Percentiles rank a stretch among this genome's conserved stretches.
phyloP scores from a whole-genome alignment of 2,113 vertebrate species.

The Formicarius rufipectus region DNA sequence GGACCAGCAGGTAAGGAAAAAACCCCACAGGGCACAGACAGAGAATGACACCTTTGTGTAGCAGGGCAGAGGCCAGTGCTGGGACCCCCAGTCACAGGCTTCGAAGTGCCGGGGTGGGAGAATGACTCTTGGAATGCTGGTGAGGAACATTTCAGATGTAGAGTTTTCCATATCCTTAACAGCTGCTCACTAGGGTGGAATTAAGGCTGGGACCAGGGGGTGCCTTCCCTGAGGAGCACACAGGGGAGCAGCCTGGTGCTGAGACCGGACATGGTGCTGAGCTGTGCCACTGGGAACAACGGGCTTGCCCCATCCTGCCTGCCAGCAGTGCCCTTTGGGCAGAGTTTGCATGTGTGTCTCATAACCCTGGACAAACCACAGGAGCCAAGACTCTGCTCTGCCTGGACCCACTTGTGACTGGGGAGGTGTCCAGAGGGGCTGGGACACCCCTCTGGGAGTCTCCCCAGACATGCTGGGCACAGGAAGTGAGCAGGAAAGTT shows the following conservation, averaged over 20 bases:
- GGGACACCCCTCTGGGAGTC: neutral
- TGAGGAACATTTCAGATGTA: neutral
- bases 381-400: neutral
- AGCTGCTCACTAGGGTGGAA: neutral
- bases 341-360: accelerated
- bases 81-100: accelerated
- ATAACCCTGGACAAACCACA: accelerated
- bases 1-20: neutral
- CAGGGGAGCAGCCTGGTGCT: neutral
- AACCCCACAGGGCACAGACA: neutral
- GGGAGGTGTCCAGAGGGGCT: neutral
- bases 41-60: neutral
- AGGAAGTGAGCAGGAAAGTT: neutral
- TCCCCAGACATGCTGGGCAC: neutral
- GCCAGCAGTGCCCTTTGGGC: neutral
- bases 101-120: neutral
- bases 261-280: neutral
- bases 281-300: neutral
- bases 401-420: neutral
- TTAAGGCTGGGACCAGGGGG: neutral
- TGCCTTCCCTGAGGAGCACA: neutral
- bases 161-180: neutral
- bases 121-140: neutral
- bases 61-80: neutral
- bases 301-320: neutral